Conservation (phyloP, 2,888 invertebrate species). For the Eurytoma adleriae region DNA sequence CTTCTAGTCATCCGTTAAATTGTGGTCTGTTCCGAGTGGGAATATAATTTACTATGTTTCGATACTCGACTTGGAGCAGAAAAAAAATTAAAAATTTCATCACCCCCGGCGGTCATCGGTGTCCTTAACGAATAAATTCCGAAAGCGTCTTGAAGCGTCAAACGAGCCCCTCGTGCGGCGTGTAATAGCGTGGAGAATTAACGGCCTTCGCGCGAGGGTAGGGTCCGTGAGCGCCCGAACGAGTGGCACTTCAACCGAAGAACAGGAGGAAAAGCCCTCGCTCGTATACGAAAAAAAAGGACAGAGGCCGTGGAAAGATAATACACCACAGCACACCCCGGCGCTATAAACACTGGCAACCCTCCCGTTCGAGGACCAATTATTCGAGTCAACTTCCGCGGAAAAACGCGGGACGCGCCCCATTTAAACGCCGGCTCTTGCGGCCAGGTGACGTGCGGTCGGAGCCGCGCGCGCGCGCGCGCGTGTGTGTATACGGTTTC, state of each 20-base stretch:
- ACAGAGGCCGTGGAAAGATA: not conserved
- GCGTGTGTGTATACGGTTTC: not conserved
- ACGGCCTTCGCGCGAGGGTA: not conserved
- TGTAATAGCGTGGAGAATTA: constrained; percentile 39
- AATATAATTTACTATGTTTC: too few species aligned
- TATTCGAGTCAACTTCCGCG: not conserved
- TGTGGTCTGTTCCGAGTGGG: too few species aligned
- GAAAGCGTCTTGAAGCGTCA: constrained; percentile 4
- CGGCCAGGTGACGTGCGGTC: constrained; percentile 24
- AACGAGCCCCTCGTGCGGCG: constrained; percentile 6
- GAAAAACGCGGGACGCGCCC: not conserved
- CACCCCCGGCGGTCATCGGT: too few species aligned
- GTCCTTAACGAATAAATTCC: not conserved
- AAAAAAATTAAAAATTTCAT: too few species aligned
- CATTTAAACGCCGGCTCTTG: not conserved
- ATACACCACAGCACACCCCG: not conserved
- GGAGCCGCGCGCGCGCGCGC: not conserved
- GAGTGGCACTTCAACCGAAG: constrained; percentile 40
- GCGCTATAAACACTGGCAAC: constrained; percentile 17
- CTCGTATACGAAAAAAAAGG: not conserved
- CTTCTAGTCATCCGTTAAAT: too few species aligned
- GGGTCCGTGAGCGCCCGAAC: too few species aligned
- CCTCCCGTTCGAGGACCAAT: constrained; percentile 22
- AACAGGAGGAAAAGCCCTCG: constrained; percentile 14
- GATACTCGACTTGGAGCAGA: too few species aligned